phyloP scores from a whole-genome alignment of 2,113 vertebrate genomes.

The Bettongia penicillata region DNA sequence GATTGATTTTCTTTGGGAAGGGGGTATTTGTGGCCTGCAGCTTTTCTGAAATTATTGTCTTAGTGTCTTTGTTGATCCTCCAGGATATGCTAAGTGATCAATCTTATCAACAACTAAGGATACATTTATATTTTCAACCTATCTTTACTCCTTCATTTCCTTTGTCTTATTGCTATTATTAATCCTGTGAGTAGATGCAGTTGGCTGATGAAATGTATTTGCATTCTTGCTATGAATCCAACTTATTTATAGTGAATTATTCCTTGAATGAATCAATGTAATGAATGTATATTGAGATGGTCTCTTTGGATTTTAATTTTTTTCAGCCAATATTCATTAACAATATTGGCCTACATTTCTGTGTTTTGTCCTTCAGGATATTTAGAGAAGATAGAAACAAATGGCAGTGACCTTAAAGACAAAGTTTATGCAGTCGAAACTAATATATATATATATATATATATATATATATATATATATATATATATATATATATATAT shows the following conservation, averaged over 20 bases:
- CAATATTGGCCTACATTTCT: too few species aligned
- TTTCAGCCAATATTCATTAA: too few species aligned
- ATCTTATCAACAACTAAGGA: not conserved
- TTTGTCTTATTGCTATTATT: not conserved
- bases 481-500: too few species aligned
- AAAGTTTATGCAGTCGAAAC: not conserved
- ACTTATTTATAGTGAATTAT: not conserved
- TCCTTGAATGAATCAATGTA: not conserved
- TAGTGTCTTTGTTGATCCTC: not conserved
- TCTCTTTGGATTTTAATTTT: too few species aligned
- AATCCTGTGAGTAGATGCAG: too few species aligned
- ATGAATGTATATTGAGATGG: too few species aligned
- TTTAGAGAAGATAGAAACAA: conserved; percentile 17
- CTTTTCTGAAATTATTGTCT: not conserved
- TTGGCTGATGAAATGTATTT: not conserved
- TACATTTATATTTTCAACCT: not conserved
- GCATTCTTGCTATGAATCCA: not conserved
- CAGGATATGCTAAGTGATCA: not conserved
- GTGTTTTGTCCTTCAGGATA: not conserved
- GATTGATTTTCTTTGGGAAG: not conserved
- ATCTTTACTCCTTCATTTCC: not conserved
- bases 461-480: too few species aligned
- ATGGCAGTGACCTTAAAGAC: not conserved
- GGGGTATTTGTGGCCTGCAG: not conserved
- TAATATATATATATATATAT: too few species aligned